These are phyloP conservation scores for Pangasius djambal DNA, from an alignment of 2,797 vertebrate species.

Conservation along the genomic window DNA sequence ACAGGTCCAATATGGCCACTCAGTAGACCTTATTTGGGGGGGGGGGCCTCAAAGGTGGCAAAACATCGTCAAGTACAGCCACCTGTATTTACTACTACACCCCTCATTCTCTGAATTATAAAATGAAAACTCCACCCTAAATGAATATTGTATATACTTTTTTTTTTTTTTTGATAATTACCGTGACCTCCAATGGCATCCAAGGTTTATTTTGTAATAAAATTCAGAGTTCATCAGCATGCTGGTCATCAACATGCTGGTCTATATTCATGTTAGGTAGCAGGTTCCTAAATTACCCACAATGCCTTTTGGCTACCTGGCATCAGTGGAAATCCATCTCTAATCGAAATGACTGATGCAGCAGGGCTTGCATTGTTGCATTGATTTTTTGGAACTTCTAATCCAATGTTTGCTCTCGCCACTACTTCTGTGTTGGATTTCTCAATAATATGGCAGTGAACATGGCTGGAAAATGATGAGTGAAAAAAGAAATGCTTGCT, in stretches of 20 bases:
- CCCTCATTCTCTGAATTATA: not conserved
- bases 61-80: no score
- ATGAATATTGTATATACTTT: not conserved
- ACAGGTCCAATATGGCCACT: not conserved
- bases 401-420: not conserved
- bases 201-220: not conserved
- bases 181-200: not conserved
- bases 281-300: not conserved
- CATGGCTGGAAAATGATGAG: not conserved
- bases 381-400: not conserved
- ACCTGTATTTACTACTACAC: not conserved
- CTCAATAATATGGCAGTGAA: not conserved
- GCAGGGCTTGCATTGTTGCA: not conserved
- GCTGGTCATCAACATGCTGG: not conserved
- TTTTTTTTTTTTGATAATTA: no score
- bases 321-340: not conserved
- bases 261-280: not conserved
- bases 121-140: not conserved
- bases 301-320: not conserved
- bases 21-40: not conserved
- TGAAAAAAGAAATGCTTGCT: not conserved
- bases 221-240: not conserved
- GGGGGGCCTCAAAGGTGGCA: no score
- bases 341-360: not conserved
- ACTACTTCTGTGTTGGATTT: not conserved